These are phyloP conservation scores for Pseudomugil tenellus DNA, from an alignment of 2,797 vertebrate genomes.

Conservation along the genomic window DNA sequence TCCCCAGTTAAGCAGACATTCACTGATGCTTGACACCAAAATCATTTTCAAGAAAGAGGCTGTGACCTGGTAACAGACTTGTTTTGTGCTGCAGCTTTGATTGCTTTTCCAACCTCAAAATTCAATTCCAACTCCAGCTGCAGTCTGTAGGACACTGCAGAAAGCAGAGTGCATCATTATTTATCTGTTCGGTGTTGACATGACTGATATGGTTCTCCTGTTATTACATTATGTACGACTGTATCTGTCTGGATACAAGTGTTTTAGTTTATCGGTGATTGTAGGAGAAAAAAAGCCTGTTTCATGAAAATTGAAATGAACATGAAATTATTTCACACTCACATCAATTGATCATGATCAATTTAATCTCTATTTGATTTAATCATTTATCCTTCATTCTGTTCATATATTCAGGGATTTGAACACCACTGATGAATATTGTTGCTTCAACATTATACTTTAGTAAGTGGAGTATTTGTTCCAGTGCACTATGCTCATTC, in stretches of 20 bases:
- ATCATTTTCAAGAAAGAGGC: slow-evolving; percentile 19
- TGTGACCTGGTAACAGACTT: slow-evolving; percentile 6
- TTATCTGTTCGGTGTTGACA: slow-evolving; percentile 8
- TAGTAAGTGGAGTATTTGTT: not conserved
- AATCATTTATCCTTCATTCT: slow-evolving; percentile 12
- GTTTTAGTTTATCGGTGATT: not conserved
- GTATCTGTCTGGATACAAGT: slow-evolving; percentile 9
- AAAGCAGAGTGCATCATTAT: not conserved
- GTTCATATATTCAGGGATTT: slow-evolving; percentile 13
- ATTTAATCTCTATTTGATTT: not conserved
- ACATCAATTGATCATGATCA: not conserved
- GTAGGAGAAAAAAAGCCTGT: not conserved
- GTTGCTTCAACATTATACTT: not conserved
- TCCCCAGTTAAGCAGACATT: not conserved
- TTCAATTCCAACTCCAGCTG: slow-evolving; percentile 31
- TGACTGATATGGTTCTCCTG: slow-evolving; percentile 2
- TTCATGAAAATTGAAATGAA: no score
- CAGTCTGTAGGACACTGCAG: slow-evolving; percentile 11
- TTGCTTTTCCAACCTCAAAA: slow-evolving; percentile 29
- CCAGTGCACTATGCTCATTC: not conserved
- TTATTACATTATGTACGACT: slow-evolving; percentile 1
- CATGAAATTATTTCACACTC: not conserved
- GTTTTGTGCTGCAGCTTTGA: slow-evolving; percentile 26
- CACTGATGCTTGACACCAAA: not conserved
- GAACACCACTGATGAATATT: not conserved